phyloP scores from a whole-genome alignment of 2,888 invertebrate species.

The Epirrhoe tristata region DNA sequence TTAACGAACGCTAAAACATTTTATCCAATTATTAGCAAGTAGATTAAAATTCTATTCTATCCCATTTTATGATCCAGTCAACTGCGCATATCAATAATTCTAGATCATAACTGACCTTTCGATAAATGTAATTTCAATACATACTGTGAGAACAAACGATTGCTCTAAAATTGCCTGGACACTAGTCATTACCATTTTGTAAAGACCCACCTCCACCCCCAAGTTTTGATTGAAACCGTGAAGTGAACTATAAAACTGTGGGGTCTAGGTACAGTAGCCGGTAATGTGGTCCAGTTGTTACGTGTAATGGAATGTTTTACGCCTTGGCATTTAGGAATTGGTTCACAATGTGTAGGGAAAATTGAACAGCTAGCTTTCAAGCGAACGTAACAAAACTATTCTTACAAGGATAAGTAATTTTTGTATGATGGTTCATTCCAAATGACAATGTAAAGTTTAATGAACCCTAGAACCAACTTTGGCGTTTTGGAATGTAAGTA shows the following conservation, averaged over 20 bases:
- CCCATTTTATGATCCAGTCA: conserved; percentile 18
- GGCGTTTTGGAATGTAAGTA: too few species aligned
- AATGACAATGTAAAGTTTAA: too few species aligned
- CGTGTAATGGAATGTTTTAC: conserved; percentile 59
- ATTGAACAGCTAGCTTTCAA: conserved; percentile 7
- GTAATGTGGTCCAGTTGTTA: conserved; percentile 57
- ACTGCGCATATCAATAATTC: conserved; percentile 47
- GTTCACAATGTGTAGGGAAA: conserved; percentile 48
- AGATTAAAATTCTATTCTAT: too few species aligned
- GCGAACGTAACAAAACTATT: too few species aligned
- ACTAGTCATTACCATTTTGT: conserved; percentile 38
- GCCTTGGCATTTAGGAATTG: conserved; percentile 75
- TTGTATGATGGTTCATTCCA: too few species aligned
- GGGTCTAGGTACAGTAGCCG: conserved; percentile 57
- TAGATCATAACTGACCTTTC: conserved; percentile 53
- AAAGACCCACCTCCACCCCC: conserved; percentile 34
- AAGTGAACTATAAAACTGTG: conserved; percentile 30
- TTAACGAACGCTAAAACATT: too few species aligned
- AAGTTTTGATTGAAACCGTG: conserved; percentile 19
- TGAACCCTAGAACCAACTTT: too few species aligned
- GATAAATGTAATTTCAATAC: conserved; percentile 48
- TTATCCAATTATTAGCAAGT: too few species aligned
- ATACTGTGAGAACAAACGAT: conserved; percentile 55
- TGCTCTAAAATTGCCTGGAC: conserved; percentile 42
- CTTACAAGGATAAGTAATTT: too few species aligned